phyloP scores from a whole-genome alignment of 2,113 vertebrate genomes.

The Oryzias melastigma region DNA sequence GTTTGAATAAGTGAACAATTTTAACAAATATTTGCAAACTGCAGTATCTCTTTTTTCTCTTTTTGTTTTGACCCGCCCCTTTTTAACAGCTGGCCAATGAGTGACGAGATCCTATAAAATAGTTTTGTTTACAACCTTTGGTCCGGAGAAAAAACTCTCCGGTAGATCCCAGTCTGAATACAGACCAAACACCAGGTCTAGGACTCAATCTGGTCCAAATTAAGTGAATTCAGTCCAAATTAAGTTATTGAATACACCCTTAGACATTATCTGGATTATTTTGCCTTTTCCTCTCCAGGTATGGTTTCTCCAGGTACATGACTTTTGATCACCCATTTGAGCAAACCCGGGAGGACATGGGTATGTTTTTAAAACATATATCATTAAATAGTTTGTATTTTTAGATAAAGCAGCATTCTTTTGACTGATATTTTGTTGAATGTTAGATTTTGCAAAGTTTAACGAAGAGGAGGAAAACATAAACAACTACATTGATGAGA shows the following conservation, averaged over 20 bases:
- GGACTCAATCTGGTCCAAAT: no score
- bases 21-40: no score
- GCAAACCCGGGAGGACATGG: conserved; percentile 1
- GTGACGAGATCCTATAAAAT: no score
- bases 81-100: no score
- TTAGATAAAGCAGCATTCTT: not conserved
- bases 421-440: conserved; percentile 18
- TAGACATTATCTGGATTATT: not conserved
- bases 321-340: conserved; percentile 41
- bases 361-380: conserved; percentile 24
- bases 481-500: conserved; percentile 3
- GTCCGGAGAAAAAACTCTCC: no score
- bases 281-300: conserved; percentile 43
- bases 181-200: no score
- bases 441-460: conserved; percentile 32
- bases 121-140: no score
- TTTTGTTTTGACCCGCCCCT: not conserved
- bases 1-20: no score
- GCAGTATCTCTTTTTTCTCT: not conserved
- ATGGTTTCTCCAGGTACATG: conserved; percentile 66
- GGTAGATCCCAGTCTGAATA: no score
- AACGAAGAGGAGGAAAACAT: conserved; percentile 14
- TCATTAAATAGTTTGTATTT: not conserved
- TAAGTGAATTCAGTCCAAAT: no score
- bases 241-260: no score